Evolutionary conservation across 2,113 vertebrate species (phyloP).

Genomic region (Plecotus auritus): DNA sequence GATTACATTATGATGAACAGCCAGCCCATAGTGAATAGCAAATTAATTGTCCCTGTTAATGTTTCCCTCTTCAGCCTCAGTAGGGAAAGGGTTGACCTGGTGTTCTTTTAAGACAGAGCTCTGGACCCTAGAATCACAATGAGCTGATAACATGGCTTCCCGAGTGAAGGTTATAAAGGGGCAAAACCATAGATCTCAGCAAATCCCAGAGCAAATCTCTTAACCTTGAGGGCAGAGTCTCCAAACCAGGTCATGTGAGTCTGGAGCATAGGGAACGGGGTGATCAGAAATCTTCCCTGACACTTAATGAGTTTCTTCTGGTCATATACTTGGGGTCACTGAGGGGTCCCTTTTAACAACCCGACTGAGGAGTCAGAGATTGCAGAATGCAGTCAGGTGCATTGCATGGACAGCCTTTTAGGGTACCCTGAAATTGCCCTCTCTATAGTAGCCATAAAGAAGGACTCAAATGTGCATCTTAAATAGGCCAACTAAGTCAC

Average conservation of each 20-base stretch:
- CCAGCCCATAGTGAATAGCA: not conserved
- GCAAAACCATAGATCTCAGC: not conserved
- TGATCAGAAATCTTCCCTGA: not conserved
- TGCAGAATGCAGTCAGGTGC: not conserved
- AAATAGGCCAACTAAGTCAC: constrained; percentile 28
- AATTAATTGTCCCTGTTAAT: not conserved
- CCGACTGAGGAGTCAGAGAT: not conserved
- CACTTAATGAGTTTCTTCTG: not conserved
- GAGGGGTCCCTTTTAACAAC: not conserved
- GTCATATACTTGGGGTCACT: not conserved
- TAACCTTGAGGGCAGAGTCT: not conserved
- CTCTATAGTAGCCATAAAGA: not conserved
- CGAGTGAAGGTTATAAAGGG: not conserved
- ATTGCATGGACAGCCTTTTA: not conserved
- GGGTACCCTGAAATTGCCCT: not conserved
- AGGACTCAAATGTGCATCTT: not conserved
- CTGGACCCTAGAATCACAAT: not conserved
- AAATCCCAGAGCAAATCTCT: not conserved
- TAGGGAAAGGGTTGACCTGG: not conserved
- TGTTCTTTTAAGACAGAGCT: not conserved
- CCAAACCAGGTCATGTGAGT: not conserved
- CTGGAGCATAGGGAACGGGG: not conserved
- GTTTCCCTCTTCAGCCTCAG: not conserved
- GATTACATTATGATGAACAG: not conserved
- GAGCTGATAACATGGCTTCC: not conserved